Base-by-base conservation (phyloP, 2,113 vertebrate genomes). In the Illadopsis cleaveri region DNA sequence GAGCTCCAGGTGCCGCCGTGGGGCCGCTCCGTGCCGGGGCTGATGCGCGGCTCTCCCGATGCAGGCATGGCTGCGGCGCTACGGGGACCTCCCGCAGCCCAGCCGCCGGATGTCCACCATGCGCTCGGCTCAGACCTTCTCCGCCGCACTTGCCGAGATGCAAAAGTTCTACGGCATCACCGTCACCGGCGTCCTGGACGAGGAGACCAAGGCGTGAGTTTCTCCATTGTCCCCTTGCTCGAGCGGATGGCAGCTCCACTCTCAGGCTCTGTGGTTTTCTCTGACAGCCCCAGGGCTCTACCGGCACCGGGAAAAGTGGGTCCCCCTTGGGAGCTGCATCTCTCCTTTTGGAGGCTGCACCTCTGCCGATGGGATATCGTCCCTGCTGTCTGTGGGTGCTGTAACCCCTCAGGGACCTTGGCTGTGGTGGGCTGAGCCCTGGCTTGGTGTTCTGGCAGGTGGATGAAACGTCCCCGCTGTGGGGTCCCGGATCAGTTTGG, bases 51-150 rank as follows among this genome's bases (percentile, higher is more conserved):
- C 86, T 81, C 85, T 89, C 73, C 64, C 2, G 70, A 61, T 3
- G 0, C 96, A 99, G 99, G 98, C 99, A 54, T 99, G 99, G 99
- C 98, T 99, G 69, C 98, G 98, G 84, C 98, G 98, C 78, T 99
- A 99, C 0, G 99, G 99, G 61, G 99, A 99, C 98, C 98, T 99
- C 93, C 99, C 99, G 5, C 98, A 98, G 96, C 98, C 98, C 73
- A 99, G 98, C 95, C 98, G 98, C 60, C 99, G 99, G 96, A 99
- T 99, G 99, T 99, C 99, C 97, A 99, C 99, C 94, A 98, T 99
- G 98, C 99, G 98, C 96, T 99, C 99, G 0, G 98, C 99, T 10
- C 98, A 99, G 98, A 99, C 98, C 92, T 98, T 99, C 86, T 98
- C 99, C 72, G 98, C 98, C 0, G 99, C 99, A 71, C 97, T 99